Evolutionary conservation across 2,888 invertebrate genomes (phyloP), one percentile per base, ranked within the genome.

Genomic region (Phorcus lineatus): DNA sequence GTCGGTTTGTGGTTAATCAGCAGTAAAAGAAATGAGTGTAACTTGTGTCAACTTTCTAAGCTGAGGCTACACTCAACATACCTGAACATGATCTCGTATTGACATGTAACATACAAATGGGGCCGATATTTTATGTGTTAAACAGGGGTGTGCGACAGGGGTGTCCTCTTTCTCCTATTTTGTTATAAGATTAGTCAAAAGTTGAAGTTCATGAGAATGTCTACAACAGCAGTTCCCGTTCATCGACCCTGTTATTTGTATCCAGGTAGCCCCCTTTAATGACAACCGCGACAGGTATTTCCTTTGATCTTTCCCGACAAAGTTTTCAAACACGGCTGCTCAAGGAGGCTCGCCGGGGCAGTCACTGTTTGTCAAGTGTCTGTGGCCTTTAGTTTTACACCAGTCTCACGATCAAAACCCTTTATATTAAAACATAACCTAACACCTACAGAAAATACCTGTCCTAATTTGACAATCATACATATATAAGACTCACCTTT

Each of bases 231-330:
- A 28, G 62, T 62, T 62, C 28, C 24, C 62, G 28, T 62, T 62
- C 62, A 24, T 28, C 17, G 22, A 47, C 22, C 62, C 16, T 24
- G 28, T 62, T 17, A 28, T 62, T 62, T 28, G 62, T 62, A 24
- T 28, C 28, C 62, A 62, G 62, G 62, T 62, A 22, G 9, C 28
- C 62, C 28, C 24, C 62, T 28, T 62, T 16, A 62, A 62, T 62
- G 62, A 28, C 62, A 62, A 62, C 28, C 22, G 62, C 62, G 62
- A 62, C 62, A 28, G 62, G 62, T 62, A 62, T 62, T 24, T 62
- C 28, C 62, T 62, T 62, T 62, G 62, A 62, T 62, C 28, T 62
- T 24, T 28, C 62, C 47, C 47, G 47, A 28, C 62, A 28, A 62
- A 62, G 62, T 62, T 62, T 62, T 62, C 62, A 62, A 62, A 62